Evolutionary conservation across 1,140 invertebrate species (phyloP).

Genomic region (Halesus radiatus): DNA sequence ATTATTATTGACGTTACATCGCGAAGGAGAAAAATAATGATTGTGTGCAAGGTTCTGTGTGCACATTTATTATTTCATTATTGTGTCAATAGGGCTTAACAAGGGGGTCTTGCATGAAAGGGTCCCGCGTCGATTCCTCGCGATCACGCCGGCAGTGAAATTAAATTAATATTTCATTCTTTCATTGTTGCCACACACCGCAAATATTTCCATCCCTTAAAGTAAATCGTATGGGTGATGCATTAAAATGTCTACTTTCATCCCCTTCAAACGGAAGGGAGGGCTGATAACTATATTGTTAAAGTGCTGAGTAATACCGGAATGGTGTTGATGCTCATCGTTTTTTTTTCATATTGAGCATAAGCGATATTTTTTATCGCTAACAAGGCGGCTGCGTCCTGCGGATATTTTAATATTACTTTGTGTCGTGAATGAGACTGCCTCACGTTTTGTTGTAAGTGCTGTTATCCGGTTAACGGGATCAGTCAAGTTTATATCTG

Average conservation of each 20-base stretch:
- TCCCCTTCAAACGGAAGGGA: constrained; percentile 38
- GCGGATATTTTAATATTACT: too few species aligned
- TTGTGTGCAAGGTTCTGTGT: constrained; percentile 17
- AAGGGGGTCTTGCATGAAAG: constrained; percentile 29
- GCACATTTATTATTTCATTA: constrained; percentile 57
- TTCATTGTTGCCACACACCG: constrained; percentile 55
- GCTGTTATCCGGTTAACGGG: too few species aligned
- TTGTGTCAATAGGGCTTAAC: constrained; percentile 53
- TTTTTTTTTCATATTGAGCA: background rate
- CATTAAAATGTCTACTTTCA: constrained; percentile 56
- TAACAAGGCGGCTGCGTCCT: too few species aligned
- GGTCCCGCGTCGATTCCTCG: constrained; percentile 29
- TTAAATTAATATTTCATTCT: constrained; percentile 58
- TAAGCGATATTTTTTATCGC: background rate
- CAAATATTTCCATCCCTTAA: constrained; percentile 54
- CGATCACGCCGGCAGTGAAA: constrained; percentile 48
- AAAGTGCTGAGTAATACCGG: constrained; percentile 45
- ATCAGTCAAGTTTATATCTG: too few species aligned
- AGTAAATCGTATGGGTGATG: constrained; percentile 53
- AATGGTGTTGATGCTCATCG: background rate
- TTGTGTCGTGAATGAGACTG: too few species aligned
- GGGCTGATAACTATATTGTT: constrained; percentile 43
- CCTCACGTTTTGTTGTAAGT: too few species aligned
- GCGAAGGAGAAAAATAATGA: constrained; percentile 22
- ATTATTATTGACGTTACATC: background rate